Conservation (phyloP, 2,113 vertebrate species). For the Mustela lutreola region DNA sequence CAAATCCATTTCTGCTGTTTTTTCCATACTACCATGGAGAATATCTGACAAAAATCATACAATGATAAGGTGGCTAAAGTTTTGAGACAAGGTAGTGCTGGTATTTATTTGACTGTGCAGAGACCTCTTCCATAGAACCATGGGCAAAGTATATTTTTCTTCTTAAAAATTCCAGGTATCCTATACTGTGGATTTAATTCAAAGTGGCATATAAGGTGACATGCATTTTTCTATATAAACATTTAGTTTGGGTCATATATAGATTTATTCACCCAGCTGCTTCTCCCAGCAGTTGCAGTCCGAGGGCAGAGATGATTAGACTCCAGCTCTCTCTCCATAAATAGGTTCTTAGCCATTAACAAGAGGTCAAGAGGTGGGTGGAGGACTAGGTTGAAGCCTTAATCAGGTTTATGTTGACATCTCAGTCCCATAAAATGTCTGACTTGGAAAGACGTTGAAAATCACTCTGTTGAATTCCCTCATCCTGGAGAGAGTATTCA, state of each 20-base stretch:
- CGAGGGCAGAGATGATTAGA: background rate
- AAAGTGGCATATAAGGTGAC: constrained; percentile 63
- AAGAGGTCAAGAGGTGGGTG: background rate
- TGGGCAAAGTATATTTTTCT: constrained; percentile 80
- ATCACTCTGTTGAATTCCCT: background rate
- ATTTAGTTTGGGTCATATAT: constrained; percentile 64
- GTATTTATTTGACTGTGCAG: constrained; percentile 68
- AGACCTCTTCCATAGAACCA: constrained; percentile 69
- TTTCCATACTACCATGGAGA: background rate
- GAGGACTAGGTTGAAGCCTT: background rate
- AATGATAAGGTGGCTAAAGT: background rate
- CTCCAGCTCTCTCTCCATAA: background rate
- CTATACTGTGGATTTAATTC: constrained; percentile 65
- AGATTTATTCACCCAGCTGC: constrained; percentile 54
- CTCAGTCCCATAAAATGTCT: background rate
- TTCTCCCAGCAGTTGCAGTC: constrained; percentile 4
- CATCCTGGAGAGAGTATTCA: background rate
- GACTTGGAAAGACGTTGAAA: background rate
- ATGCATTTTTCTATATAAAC: constrained; percentile 72
- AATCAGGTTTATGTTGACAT: background rate
- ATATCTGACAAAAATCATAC: background rate
- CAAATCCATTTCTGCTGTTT: background rate
- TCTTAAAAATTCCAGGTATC: constrained; percentile 78
- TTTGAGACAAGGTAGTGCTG: background rate
- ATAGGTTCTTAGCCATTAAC: background rate